phyloP scores from a whole-genome alignment of 2,797 vertebrate genomes.

The Dicrostonyx torquatus region DNA sequence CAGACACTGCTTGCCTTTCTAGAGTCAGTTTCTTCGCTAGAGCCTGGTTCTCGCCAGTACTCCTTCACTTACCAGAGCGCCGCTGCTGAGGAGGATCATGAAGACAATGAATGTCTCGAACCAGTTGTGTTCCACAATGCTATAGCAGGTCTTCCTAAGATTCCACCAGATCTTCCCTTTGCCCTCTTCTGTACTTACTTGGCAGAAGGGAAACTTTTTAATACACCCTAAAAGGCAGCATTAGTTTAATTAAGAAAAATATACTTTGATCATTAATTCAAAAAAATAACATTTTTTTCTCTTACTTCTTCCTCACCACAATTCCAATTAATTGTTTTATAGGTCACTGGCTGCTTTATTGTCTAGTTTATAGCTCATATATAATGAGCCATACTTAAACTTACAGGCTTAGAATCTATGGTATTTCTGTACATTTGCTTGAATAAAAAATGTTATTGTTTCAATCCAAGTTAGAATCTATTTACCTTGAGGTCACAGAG shows the following conservation, averaged over 20 bases:
- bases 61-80: constrained; percentile 92
- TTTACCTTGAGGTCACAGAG: background rate
- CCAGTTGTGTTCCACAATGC: constrained; percentile 98
- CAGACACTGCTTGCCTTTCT: background rate
- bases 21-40: background rate
- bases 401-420: background rate
- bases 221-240: constrained; percentile 89
- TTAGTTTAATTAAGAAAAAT: constrained; percentile 70
- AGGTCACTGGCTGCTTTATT: background rate
- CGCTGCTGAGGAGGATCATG: constrained; percentile 98
- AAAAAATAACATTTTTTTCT: constrained; percentile 13
- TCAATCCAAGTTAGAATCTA: background rate
- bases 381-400: constrained; percentile 21
- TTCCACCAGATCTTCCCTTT: constrained; percentile 97
- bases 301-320: background rate
- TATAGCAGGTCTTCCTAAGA: constrained; percentile 95
- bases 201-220: constrained; percentile 91
- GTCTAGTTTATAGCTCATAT: background rate
- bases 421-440: background rate
- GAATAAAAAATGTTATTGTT: constrained; percentile 15
- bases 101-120: constrained; percentile 99
- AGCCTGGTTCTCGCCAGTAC: background rate
- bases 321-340: background rate
- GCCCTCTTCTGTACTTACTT: constrained; percentile 93
- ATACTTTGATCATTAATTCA: background rate